Conservation (phyloP, 37 sponge, comb jelly and placozoan genomes). For the Beroe ovata region DNA sequence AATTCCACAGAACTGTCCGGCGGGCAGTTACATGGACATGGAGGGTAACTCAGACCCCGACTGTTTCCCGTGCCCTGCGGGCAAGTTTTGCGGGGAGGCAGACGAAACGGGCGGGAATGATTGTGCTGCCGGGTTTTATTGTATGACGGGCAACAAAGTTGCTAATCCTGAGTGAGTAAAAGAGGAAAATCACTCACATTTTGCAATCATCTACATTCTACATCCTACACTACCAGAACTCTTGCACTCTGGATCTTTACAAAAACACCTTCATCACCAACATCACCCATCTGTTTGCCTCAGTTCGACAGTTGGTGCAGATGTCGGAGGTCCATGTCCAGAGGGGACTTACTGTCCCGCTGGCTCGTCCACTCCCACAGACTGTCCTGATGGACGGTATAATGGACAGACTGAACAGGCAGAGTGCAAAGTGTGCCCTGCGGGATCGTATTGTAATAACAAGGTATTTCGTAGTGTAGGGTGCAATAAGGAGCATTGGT, state of each 20-base stretch:
- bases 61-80: slow-evolving; percentile 68
- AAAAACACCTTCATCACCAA: no score
- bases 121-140: slow-evolving; percentile 29
- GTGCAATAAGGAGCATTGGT: no score
- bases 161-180: slow-evolving; percentile 26
- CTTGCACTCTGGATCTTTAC: no score
- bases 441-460: slow-evolving; percentile 42
- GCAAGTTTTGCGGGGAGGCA: slow-evolving; percentile 47
- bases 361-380: slow-evolving; percentile 8
- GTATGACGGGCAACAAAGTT: not conserved
- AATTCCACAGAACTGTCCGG: slow-evolving; percentile 52
- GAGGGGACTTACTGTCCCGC: slow-evolving; percentile 42
- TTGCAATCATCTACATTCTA: no score
- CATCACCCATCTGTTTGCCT: no score
- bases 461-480: slow-evolving; percentile 8
- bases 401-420: not conserved
- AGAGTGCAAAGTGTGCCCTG: slow-evolving; percentile 37
- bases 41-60: slow-evolving; percentile 51
- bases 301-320: not conserved
- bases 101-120: slow-evolving; percentile 8
- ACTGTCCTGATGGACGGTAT: slow-evolving; percentile 46
- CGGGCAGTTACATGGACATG: slow-evolving; percentile 56
- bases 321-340: slow-evolving; percentile 66
- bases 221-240: no score
- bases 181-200: no score